Percentiles rank a stretch among this genome's conserved stretches.
Evolutionary conservation across 2,888 invertebrate genomes (phyloP).

Genomic region (Ceriagrion tenellum): DNA sequence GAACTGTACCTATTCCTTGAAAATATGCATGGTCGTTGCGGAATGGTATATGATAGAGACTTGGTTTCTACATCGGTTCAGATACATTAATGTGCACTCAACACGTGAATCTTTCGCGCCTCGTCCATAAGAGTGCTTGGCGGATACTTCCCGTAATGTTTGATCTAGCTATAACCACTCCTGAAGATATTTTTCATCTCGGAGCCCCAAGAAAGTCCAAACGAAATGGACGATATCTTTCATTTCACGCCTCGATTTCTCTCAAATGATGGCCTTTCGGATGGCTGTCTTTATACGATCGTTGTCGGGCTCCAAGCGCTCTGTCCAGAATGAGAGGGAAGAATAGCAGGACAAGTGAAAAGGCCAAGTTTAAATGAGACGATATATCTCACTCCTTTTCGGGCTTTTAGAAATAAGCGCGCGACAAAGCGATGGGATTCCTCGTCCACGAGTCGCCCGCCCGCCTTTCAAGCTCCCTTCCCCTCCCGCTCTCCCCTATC

Average conservation of each 20-base stretch:
- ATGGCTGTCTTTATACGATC: neutral
- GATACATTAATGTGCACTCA: too few relatives aligned
- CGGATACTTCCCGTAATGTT: too few relatives aligned
- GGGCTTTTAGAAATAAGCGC: neutral
- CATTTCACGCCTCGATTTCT: neutral
- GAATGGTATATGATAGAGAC: too few relatives aligned
- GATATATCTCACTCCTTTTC: neutral
- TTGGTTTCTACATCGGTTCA: too few relatives aligned
- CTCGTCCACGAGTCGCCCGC: neutral
- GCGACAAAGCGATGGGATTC: conserved; percentile 49
- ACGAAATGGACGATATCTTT: neutral
- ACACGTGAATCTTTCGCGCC: too few relatives aligned
- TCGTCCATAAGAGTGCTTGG: too few relatives aligned
- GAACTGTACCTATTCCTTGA: too few relatives aligned
- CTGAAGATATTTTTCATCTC: neutral
- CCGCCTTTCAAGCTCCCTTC: neutral
- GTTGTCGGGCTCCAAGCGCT: neutral
- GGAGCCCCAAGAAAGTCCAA: neutral
- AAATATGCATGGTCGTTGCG: too few relatives aligned
- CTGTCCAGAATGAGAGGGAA: neutral
- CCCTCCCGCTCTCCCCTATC: neutral
- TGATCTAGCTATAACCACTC: too few relatives aligned
- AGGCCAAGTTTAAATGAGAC: conserved; percentile 6
- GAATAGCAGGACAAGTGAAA: neutral
- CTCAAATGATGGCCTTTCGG: neutral